Conservation (phyloP, 35 echinoderm and acorn worm genomes). For the Apostichopus parvimensis region DNA sequence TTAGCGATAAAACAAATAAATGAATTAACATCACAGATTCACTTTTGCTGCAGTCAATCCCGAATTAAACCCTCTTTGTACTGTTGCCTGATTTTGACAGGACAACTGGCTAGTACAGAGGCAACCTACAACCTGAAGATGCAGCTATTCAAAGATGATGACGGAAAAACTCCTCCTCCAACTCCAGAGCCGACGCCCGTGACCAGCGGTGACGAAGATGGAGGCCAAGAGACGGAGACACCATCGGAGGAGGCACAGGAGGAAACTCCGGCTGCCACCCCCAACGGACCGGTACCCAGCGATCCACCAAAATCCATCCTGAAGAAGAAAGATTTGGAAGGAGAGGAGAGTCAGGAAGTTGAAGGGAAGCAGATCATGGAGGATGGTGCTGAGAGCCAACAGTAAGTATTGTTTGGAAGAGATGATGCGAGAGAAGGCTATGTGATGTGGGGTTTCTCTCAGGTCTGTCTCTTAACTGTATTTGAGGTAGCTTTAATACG, state of each 20-base stretch:
- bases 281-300: conserved; percentile 3
- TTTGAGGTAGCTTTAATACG: too few relatives aligned
- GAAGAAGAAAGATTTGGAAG: conserved; percentile 31
- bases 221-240: neutral
- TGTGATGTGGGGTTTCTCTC: too few relatives aligned
- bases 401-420: neutral
- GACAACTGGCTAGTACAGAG: conserved; percentile 79
- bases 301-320: conserved; percentile 47
- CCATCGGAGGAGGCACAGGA: neutral
- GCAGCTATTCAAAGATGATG: conserved; percentile 66
- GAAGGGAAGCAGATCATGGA: neutral
- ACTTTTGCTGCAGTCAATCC: too few relatives aligned
- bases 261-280: neutral
- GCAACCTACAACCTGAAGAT: conserved; percentile 82
- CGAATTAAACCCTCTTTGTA: too few relatives aligned
- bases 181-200: conserved; percentile 7
- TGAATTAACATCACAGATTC: too few relatives aligned
- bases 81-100: neutral
- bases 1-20: too few relatives aligned
- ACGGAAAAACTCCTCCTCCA: conserved; percentile 46
- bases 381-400: neutral
- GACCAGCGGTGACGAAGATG: neutral
- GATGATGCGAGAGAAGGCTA: too few relatives aligned
- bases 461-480: too few relatives aligned
- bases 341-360: neutral